Conservation (phyloP, 2,888 invertebrate species). For the Azorinus chamasolen region DNA sequence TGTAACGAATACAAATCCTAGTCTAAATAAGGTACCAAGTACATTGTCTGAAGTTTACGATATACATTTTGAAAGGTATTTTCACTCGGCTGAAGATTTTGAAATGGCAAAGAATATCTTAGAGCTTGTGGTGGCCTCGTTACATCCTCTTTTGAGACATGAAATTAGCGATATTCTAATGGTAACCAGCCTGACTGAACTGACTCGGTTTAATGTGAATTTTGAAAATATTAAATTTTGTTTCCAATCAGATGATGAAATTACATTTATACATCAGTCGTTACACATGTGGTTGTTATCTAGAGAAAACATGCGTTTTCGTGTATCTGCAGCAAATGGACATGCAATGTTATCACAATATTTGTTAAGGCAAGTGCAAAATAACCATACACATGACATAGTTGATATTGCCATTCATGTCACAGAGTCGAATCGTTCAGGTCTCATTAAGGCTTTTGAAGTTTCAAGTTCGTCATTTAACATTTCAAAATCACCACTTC, state of each 20-base stretch:
- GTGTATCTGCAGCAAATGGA: conserved; percentile 5
- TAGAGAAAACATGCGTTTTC: not conserved
- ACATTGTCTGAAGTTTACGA: conserved; percentile 15
- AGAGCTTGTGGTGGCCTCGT: conserved; percentile 2
- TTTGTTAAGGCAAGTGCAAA: not conserved
- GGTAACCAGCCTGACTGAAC: not conserved
- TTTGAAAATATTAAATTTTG: not conserved
- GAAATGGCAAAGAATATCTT: not conserved
- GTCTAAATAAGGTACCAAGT: not conserved
- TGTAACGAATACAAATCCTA: not conserved
- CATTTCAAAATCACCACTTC: not conserved
- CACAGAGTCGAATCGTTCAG: not conserved
- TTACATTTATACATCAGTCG: conserved; percentile 10
- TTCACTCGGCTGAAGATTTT: not conserved
- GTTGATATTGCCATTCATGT: conserved; percentile 20
- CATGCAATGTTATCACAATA: conserved; percentile 13
- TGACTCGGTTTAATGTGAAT: not conserved
- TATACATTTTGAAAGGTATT: conserved; percentile 15
- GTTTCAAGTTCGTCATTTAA: not conserved
- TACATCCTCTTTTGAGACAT: conserved; percentile 2
- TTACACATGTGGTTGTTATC: conserved; percentile 6
- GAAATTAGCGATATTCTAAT: not conserved
- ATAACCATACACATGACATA: conserved; percentile 5
- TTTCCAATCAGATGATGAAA: not conserved
- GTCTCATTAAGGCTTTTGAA: not conserved